Evolutionary conservation across 2,888 invertebrate species (phyloP).

Genomic region (Dynastes tityus): DNA sequence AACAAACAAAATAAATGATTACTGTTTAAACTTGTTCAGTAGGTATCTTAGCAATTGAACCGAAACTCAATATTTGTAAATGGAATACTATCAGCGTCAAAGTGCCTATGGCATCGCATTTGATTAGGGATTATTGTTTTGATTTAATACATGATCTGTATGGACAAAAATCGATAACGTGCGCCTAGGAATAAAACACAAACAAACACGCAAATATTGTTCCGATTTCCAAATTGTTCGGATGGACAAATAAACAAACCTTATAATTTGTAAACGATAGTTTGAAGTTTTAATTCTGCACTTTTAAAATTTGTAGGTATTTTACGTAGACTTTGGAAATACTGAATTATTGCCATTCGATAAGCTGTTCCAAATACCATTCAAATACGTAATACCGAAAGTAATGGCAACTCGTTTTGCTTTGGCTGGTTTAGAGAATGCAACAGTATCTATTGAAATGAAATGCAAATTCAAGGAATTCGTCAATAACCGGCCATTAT

Average conservation of each 20-base stretch:
- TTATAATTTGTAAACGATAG: not conserved
- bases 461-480: conserved; percentile 82
- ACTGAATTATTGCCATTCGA: conserved; percentile 81
- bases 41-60: too few relatives aligned
- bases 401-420: conserved; percentile 85
- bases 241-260: not conserved
- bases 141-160: too few relatives aligned
- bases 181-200: too few relatives aligned
- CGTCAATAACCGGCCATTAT: conserved; percentile 77
- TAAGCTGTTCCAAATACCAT: conserved; percentile 83
- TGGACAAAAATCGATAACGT: too few relatives aligned
- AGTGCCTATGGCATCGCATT: too few relatives aligned
- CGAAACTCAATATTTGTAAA: too few relatives aligned
- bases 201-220: too few relatives aligned
- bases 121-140: too few relatives aligned
- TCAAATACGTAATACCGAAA: conserved; percentile 80
- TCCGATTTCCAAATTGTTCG: too few relatives aligned
- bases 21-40: too few relatives aligned
- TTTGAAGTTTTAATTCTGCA: not conserved
- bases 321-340: conserved; percentile 88
- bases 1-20: too few relatives aligned
- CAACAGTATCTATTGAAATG: conserved; percentile 74
- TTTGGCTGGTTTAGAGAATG: conserved; percentile 78
- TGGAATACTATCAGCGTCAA: too few relatives aligned
- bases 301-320: conserved; percentile 69